Conservation (phyloP, 2,797 vertebrate species). For the Balearica regulorum region DNA sequence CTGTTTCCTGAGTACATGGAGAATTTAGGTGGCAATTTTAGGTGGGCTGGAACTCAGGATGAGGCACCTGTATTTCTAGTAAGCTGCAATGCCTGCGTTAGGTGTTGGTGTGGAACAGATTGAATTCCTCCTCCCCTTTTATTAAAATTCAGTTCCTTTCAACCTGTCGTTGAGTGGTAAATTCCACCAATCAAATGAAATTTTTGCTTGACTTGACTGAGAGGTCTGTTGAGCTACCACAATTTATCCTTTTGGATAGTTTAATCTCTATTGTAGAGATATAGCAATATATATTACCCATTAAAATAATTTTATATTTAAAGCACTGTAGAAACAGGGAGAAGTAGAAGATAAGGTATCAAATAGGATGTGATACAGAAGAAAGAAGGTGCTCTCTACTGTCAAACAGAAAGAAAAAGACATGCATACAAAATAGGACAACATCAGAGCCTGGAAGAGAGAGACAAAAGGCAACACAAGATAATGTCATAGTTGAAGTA, state of each 20-base stretch:
- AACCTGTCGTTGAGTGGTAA: background rate
- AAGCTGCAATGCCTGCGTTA: background rate
- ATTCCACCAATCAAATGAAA: background rate
- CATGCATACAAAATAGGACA: background rate
- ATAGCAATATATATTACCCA: background rate
- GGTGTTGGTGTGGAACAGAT: background rate
- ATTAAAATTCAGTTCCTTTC: background rate
- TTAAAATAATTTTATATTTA: background rate
- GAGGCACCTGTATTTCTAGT: background rate
- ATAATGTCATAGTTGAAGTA: background rate
- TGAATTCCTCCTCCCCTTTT: background rate
- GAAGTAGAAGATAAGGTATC: background rate
- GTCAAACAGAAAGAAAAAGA: background rate
- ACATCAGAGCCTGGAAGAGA: background rate
- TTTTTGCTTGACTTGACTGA: background rate
- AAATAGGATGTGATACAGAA: background rate
- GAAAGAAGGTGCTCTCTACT: background rate
- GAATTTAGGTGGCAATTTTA: background rate
- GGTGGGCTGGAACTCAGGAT: background rate
- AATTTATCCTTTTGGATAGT: background rate
- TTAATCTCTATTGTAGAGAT: background rate
- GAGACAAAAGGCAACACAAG: background rate
- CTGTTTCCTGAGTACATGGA: background rate
- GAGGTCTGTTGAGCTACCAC: background rate
- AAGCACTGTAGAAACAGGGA: background rate